Evolutionary conservation across 2,888 invertebrate genomes (phyloP).

Genomic region (Euspilapteryx auroguttella): DNA sequence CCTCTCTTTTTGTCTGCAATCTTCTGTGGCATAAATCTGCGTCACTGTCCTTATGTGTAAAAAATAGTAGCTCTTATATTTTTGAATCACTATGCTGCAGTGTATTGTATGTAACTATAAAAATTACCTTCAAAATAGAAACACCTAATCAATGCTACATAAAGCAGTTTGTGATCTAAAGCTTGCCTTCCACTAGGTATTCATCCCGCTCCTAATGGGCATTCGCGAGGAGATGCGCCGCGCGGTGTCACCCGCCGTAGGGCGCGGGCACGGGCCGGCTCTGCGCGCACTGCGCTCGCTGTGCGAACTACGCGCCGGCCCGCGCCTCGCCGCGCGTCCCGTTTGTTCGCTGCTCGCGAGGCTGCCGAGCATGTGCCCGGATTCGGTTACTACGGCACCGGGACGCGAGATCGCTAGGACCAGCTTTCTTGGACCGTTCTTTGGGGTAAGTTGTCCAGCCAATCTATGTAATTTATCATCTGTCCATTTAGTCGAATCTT

Average conservation of each 20-base stretch:
- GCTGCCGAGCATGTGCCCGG: conserved; percentile 67
- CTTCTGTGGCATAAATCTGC: too few species aligned
- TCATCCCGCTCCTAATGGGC: conserved; percentile 39
- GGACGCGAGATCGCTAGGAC: conserved; percentile 86
- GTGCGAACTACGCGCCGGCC: conserved; percentile 75
- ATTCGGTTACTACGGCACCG: conserved; percentile 70
- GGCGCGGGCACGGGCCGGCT: conserved; percentile 68
- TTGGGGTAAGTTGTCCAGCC: conserved; percentile 64
- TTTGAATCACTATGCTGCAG: too few species aligned
- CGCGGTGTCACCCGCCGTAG: conserved; percentile 69
- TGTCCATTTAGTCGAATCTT: too few species aligned
- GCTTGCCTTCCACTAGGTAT: conserved; percentile 48
- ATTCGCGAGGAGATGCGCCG: conserved; percentile 65
- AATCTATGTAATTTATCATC: too few species aligned
- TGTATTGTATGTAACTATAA: too few species aligned
- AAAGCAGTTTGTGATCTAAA: too few species aligned
- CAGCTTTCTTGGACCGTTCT: conserved; percentile 89
- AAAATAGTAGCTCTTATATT: too few species aligned
- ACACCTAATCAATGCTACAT: too few species aligned
- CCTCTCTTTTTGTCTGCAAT: too few species aligned
- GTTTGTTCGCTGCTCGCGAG: conserved; percentile 53
- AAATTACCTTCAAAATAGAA: too few species aligned
- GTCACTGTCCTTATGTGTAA: too few species aligned
- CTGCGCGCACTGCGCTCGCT: conserved; percentile 77
- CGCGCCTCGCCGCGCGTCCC: conserved; percentile 70